Conservation (phyloP, 2,888 invertebrate genomes). For the Catocala fraxini region DNA sequence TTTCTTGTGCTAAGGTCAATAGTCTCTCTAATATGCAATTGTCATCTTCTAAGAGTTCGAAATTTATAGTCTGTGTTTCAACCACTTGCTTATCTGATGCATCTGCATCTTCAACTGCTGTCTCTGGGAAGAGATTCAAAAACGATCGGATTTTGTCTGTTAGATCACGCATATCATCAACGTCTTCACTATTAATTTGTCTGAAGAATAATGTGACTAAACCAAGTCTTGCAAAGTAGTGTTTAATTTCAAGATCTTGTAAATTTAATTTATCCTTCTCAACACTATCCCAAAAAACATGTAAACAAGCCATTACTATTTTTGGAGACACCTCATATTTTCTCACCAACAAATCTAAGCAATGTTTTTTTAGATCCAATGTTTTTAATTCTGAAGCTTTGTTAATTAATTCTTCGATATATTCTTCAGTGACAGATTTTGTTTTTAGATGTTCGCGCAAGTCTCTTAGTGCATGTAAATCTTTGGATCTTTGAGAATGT, state of each 20-base stretch:
- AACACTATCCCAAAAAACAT: slow-evolving; percentile 80
- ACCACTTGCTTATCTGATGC: slow-evolving; percentile 19
- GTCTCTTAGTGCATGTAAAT: slow-evolving; percentile 94
- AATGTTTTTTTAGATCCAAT: slow-evolving; percentile 90
- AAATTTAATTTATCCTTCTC: slow-evolving; percentile 51
- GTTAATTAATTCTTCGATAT: slow-evolving; percentile 84
- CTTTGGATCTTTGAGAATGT: slow-evolving; percentile 95
- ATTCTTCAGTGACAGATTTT: slow-evolving; percentile 81
- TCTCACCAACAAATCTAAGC: slow-evolving; percentile 90
- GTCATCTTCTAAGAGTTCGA: slow-evolving; percentile 85
- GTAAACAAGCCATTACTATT: slow-evolving; percentile 84
- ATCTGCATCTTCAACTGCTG: slow-evolving; percentile 47
- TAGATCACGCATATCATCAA: slow-evolving; percentile 69
- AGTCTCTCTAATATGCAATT: slow-evolving; percentile 89
- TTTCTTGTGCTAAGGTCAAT: slow-evolving; percentile 87
- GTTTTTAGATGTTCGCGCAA: slow-evolving; percentile 90
- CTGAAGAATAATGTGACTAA: slow-evolving; percentile 73
- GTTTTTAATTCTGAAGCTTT: slow-evolving; percentile 90
- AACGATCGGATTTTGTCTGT: slow-evolving; percentile 61
- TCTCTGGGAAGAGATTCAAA: slow-evolving; percentile 45
- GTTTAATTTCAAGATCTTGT: slow-evolving; percentile 63
- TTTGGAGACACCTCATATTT: slow-evolving; percentile 89
- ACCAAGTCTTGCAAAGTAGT: slow-evolving; percentile 71
- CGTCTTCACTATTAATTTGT: slow-evolving; percentile 67
- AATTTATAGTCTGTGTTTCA: slow-evolving; percentile 48